Evolutionary conservation across 2,797 vertebrate genomes (phyloP).

Genomic region (Sebastolobus altivelis): DNA sequence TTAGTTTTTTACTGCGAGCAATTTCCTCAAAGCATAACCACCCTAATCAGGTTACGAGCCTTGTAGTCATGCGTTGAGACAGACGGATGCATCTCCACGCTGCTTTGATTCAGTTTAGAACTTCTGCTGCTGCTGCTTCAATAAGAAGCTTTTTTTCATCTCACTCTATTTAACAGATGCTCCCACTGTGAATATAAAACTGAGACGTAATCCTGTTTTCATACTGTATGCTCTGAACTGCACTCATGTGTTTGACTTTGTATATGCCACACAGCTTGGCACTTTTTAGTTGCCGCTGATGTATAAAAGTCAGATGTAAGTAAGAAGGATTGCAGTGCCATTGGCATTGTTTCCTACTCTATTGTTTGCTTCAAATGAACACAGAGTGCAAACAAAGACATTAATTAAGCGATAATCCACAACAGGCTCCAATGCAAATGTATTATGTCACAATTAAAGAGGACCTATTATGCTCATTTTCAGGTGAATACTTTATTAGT

Average conservation of each 20-base stretch:
- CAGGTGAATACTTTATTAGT: too few relatives aligned
- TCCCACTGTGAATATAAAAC: constrained; percentile 32
- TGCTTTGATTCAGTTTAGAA: constrained; percentile 36
- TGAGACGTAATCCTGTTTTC: constrained; percentile 7
- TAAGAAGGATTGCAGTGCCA: not conserved
- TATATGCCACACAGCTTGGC: not conserved
- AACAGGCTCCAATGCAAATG: not conserved
- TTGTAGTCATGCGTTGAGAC: constrained; percentile 32
- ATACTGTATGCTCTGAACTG: not conserved
- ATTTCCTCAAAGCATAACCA: constrained; percentile 46
- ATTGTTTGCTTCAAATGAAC: not conserved
- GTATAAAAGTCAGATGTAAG: constrained; percentile 7
- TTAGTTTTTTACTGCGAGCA: constrained; percentile 29
- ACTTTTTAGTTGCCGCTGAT: not conserved
- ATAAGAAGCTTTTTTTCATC: not conserved
- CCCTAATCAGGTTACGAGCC: constrained; percentile 53
- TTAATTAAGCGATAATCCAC: not conserved
- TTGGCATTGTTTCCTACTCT: not conserved
- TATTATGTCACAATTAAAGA: not conserved
- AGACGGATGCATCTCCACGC: constrained; percentile 22
- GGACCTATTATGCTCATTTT: too few relatives aligned
- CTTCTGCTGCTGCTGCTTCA: constrained; percentile 1
- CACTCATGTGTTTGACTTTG: constrained; percentile 3
- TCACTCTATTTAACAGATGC: constrained; percentile 25
- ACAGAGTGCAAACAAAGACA: not conserved